Base-by-base conservation (phyloP, 2,888 invertebrate genomes). In the Hemaris fuciformis region DNA sequence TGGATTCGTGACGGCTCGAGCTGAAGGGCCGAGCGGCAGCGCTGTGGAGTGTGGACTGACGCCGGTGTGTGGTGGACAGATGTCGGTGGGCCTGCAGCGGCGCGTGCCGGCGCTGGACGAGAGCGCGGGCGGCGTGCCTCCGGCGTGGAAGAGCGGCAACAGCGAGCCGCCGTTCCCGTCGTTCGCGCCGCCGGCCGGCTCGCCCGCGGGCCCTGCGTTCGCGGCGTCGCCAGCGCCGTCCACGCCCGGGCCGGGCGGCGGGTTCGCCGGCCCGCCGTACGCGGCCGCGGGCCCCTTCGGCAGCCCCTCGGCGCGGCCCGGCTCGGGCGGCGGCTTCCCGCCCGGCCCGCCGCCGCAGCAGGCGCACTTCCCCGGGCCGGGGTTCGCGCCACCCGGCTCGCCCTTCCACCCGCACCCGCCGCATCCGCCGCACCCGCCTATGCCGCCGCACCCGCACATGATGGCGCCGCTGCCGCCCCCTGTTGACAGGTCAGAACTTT, bases 371-470 rank as follows among this genome's bases (percentile, higher is more conserved):
- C 95, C 85, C 53, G 96, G 96, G 62, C 95, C 96, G 66, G 95
- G 95, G 71, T 95, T 95, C 72, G 95, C 95, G 75, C 96, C 96
- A 76, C 95, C 95, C 59, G 95, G 96, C 7, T 96, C 96, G 57
- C 96, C 96, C 66, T 96, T 96, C 65, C 97, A 97, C 71, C 96
- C 96, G 66, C 96, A 95, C 78, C 95, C 97, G 65, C 97, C 96
- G 66, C 96, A 95, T 78, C 95, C 97, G 65, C 97, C 97, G 65
- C 97, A 97, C 86, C 97, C 97, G 87, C 96, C 96, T 76, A 96
- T 97, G 79, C 97, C 97, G 68, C 97, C 97, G 62, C 91, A 92
- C 70, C 88, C 91, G 56, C 91, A 91, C 73, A 91, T 91, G 91
- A 91, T 91, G 91, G 86, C 92, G 77, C 88, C 93, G 71, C 77